These are phyloP conservation scores for Watsonalla cultraria DNA, from an alignment of 2,888 invertebrate species.

Conservation along the genomic window DNA sequence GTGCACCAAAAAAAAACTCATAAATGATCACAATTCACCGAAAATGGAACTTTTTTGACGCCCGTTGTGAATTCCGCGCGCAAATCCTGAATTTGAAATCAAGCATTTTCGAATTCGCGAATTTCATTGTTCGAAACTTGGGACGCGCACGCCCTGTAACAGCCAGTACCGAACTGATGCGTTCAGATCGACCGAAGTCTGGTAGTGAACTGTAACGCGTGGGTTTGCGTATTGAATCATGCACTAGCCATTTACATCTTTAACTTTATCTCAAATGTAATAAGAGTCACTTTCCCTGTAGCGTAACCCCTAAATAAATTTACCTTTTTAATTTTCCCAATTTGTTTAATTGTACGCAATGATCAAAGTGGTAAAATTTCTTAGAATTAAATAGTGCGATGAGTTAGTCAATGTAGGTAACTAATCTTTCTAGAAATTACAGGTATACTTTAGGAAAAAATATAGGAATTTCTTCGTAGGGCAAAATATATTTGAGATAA, in stretches of 20 bases:
- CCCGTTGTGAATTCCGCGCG: conserved; percentile 1
- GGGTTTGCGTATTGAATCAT: conserved; percentile 52
- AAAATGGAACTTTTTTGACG: background rate
- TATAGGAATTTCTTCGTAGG: too few species aligned
- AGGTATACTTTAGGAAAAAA: too few species aligned
- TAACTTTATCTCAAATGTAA: conserved; percentile 28
- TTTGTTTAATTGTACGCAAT: conserved; percentile 41
- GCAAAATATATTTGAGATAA: too few species aligned
- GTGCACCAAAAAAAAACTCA: background rate
- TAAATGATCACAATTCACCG: background rate
- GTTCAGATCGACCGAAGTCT: conserved; percentile 45
- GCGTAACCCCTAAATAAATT: conserved; percentile 24
- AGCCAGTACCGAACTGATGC: conserved; percentile 51
- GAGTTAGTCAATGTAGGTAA: background rate
- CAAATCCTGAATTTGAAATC: conserved; percentile 19
- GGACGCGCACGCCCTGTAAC: conserved; percentile 55
- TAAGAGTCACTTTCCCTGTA: conserved; percentile 28
- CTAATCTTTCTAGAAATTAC: too few species aligned
- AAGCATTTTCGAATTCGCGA: conserved; percentile 22
- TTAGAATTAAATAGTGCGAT: conserved; percentile 8
- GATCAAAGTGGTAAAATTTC: conserved; percentile 29
- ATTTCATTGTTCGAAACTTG: conserved; percentile 35
- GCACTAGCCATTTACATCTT: conserved; percentile 28
- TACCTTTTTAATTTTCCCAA: conserved; percentile 50
- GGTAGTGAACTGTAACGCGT: conserved; percentile 59